Base-by-base conservation (phyloP, 2,113 vertebrate genomes). In the Solea senegalensis region DNA sequence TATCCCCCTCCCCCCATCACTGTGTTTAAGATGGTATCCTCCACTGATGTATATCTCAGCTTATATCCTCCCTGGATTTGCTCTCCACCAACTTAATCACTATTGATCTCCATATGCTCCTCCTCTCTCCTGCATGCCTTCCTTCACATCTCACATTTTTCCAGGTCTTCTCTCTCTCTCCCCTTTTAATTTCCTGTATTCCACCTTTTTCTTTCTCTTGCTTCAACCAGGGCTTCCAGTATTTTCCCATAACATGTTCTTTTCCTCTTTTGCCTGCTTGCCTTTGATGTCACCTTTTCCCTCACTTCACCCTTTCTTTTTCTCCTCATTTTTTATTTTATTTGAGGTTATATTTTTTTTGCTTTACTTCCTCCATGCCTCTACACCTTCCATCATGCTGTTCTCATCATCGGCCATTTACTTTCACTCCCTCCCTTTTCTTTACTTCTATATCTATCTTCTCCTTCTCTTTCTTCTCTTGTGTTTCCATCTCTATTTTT, bases 61-160 rank as follows among this genome's bases (percentile, higher is more conserved):
- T 65, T 72, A 57, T 62, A 74, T 53, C 61, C 61, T 69, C 58
- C n/a, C 61, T 40, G 65, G 51, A 63, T 55, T 72, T 34, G 34
- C 60, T 39, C 49, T 63, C 67, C 57, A 0, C 11, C 59, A 53
- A 12, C 52, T 55, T 82, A 82, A 87, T 87, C 83, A 75, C 49
- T 63, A 83, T 83, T 68, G 76, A 87, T 86, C 55, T 45, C 34
- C 34, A 34, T 34, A 2, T 34, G 34, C 10, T 49, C 13, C 14
- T 7, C 7, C 46, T 49, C 46, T 14, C 45, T 34, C 34, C 34
- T 34, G 34, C 34, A 34, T 6, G 34, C 34, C 34, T 34, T 48
- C 46, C 14, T 1, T 15, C 46, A 15, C 46, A 48, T 14, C 46
- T 15, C 14, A 14, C 6, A 48, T 48, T 15, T 48, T 14, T 14